These are phyloP conservation scores for Athrips mouffetella DNA, from an alignment of 2,888 invertebrate species.

Conservation along the genomic window DNA sequence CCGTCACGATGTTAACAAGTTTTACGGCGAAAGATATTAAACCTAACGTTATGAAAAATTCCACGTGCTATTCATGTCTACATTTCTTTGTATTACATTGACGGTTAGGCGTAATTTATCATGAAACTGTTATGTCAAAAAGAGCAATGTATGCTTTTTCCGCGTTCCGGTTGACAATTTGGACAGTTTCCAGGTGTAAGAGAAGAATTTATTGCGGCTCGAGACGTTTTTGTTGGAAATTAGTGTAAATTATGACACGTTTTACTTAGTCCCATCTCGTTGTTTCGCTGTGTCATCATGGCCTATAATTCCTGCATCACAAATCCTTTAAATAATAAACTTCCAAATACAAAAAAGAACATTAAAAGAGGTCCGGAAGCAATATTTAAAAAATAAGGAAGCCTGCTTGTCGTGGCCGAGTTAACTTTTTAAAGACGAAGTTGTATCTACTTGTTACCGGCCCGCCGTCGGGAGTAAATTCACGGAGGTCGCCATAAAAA, in stretches of 20 bases:
- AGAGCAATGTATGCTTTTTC: conserved; percentile 31
- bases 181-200: conserved; percentile 41
- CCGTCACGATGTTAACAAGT: conserved; percentile 25
- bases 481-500: conserved; percentile 46
- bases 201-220: conserved; percentile 41
- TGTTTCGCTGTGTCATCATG: neutral
- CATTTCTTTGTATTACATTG: conserved; percentile 26
- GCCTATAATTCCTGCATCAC: too few species aligned
- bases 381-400: neutral
- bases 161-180: conserved; percentile 21
- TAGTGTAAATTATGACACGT: conserved; percentile 31
- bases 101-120: conserved; percentile 26
- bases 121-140: conserved; percentile 26
- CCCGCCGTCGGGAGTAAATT: conserved; percentile 30
- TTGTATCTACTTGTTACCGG: conserved; percentile 15
- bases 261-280: neutral
- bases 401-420: conserved; percentile 1
- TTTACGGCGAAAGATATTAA: conserved; percentile 34
- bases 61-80: neutral
- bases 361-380: neutral
- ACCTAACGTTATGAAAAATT: neutral
- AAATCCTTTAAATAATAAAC: too few species aligned
- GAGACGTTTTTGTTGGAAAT: conserved; percentile 36
- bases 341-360: too few species aligned
- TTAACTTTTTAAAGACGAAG: conserved; percentile 13